Conservation (phyloP, 2,888 invertebrate genomes). For the Drosophila subquinaria region DNA sequence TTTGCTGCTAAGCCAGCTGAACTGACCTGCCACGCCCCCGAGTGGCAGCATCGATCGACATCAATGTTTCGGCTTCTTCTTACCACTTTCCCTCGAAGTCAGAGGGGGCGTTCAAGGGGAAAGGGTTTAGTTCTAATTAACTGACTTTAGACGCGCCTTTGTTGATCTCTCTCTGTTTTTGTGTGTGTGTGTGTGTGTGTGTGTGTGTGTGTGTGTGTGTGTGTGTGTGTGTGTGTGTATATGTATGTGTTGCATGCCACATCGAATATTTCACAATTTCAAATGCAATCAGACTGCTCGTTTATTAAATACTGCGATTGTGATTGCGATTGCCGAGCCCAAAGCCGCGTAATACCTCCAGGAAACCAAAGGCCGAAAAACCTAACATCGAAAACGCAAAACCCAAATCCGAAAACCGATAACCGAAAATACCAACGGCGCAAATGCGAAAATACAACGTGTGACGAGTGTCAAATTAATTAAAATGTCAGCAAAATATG, state of each 20-base stretch:
- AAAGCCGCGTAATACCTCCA: conserved; percentile 48
- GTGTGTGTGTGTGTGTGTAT: not conserved
- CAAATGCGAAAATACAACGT: conserved; percentile 22
- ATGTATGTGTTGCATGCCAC: not conserved
- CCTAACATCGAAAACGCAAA: conserved; percentile 14
- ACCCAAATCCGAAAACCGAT: conserved; percentile 22
- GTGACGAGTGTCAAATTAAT: conserved; percentile 81
- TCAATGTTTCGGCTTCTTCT: not conserved
- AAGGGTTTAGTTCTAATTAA: conserved; percentile 75
- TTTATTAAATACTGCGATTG: conserved; percentile 44
- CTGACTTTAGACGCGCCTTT: conserved; percentile 71
- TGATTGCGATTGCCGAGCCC: conserved; percentile 23
- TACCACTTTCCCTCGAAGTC: conserved; percentile 57
- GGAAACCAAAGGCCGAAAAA: conserved; percentile 24
- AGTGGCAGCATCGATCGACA: not conserved
- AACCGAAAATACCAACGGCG: conserved; percentile 30
- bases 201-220: not conserved
- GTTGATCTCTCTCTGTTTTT: not conserved
- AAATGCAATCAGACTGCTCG: conserved; percentile 40
- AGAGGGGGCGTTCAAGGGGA: conserved; percentile 25
- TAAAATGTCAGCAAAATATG: conserved; percentile 82
- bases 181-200: not conserved
- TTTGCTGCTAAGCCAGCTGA: conserved; percentile 53
- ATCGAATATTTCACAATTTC: conserved; percentile 3
- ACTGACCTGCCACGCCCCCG: conserved; percentile 36